Evolutionary conservation across 2,113 vertebrate genomes (phyloP), one percentile per base, ranked within the genome.

Genomic region (Lycocorax pyrrhopterus): DNA sequence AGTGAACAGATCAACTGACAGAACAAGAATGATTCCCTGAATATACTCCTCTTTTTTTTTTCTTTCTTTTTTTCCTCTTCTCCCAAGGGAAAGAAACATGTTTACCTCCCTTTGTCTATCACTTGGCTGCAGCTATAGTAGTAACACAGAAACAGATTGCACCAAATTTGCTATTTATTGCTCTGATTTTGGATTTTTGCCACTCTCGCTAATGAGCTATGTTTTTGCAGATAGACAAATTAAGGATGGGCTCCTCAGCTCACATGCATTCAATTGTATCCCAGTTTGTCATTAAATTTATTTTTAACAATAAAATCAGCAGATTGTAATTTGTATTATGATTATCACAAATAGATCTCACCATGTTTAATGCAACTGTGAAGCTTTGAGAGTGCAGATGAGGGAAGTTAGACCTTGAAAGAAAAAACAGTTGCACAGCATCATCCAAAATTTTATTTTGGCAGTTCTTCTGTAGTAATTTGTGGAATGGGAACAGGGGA

Each of bases 131-230:
- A 85, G 47, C 89, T 84, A 30, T 56, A 85, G 47, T 87, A 95
- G 76, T 94, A 94, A 91, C 90, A 88, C 35, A 92, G 91, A 96
- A 94, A 77, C 95, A 96, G 94, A 94, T 94, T 96, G 92, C 82
- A 93, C 53, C 5, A 22, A 88, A 93, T 94, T 89, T 95, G 59
- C 94, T 96, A 93, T 96, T 93, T 95, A 89, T 81, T 94, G 44
- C 94, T 75, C n/a, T 80, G 51, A 76, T 66, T 91, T 89, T 93
- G 91, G 90, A 79, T 69, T 96, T 93, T 93, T 95, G 95, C 93
- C 87, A 84, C 41, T 90, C n/a, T 62, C 1, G 1, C 67, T 95
- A 83, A 94, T 93, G 75, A 93, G 82, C 63, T 86, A 5, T 85
- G 37, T 39, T 94, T 92, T 90, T 91, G 55, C 63, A 87, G 79